Evolutionary conservation across 1,140 invertebrate genomes (phyloP).

Genomic region (Phymastichus coffea): DNA sequence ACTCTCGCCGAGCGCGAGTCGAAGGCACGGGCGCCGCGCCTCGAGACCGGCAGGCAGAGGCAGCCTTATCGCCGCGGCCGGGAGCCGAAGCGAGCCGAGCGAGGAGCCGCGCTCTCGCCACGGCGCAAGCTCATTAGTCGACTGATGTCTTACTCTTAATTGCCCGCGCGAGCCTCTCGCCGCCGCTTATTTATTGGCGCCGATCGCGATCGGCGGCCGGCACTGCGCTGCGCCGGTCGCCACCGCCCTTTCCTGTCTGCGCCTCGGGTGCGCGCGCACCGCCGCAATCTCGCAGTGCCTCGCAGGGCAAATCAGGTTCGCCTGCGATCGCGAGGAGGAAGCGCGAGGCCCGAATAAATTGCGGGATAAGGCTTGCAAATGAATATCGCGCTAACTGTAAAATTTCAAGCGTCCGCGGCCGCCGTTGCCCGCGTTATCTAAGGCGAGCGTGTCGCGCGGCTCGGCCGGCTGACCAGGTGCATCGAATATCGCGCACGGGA

Average conservation of each 20-base stretch:
- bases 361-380: too few relatives aligned
- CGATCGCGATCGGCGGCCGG: constrained; percentile 41
- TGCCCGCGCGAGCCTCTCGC: constrained; percentile 42
- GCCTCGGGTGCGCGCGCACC: too few relatives aligned
- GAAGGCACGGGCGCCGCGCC: too few relatives aligned
- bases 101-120: constrained; percentile 28
- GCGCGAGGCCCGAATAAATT: too few relatives aligned
- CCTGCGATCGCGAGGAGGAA: too few relatives aligned
- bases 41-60: too few relatives aligned
- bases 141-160: constrained; percentile 55
- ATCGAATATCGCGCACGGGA: constrained; percentile 38
- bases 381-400: too few relatives aligned
- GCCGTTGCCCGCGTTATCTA: background rate
- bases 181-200: constrained; percentile 45
- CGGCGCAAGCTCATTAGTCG: constrained; percentile 51
- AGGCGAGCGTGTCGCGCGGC: constrained; percentile 14
- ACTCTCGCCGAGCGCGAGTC: too few relatives aligned
- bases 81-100: constrained; percentile 36
- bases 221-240: constrained; percentile 1
- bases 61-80: background rate
- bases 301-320: too few relatives aligned
- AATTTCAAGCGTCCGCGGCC: too few relatives aligned
- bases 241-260: background rate
- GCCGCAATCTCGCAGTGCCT: too few relatives aligned
- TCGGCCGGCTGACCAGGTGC: constrained; percentile 30